phyloP scores from a whole-genome alignment of 2,797 vertebrate species.

The Mormyrus hasselquistii region DNA sequence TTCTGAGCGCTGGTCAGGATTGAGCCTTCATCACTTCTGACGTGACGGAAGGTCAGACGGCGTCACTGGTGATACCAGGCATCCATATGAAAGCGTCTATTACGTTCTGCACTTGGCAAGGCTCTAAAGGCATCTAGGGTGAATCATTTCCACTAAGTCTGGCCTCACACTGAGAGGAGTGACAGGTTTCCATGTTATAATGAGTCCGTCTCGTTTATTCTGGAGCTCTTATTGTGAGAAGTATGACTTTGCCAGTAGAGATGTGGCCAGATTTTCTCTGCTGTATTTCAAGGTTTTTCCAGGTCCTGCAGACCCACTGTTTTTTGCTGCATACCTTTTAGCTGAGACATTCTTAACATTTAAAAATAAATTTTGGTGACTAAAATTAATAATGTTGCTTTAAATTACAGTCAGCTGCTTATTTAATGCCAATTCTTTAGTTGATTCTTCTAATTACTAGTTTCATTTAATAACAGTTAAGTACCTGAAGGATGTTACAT shows the following conservation, averaged over 20 bases:
- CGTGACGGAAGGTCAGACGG: neutral
- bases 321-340: neutral
- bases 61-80: neutral
- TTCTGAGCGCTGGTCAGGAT: neutral
- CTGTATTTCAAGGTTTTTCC: neutral
- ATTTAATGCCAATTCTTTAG: neutral
- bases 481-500: neutral
- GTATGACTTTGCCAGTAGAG: neutral
- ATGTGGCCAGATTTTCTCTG: neutral
- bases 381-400: neutral
- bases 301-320: neutral
- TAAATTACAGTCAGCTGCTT: neutral
- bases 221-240: neutral
- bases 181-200: conserved; percentile 11
- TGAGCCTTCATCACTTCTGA: neutral
- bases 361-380: neutral
- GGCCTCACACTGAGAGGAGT: conserved; percentile 13
- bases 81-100: neutral
- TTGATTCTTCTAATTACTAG: neutral
- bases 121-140: neutral
- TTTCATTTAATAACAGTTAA: neutral
- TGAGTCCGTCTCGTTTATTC: neutral
- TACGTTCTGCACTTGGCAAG: neutral
- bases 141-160: conserved; percentile 11
- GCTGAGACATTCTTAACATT: neutral